phyloP scores from a whole-genome alignment of 2,888 invertebrate species.

The Drosophila rubida region DNA sequence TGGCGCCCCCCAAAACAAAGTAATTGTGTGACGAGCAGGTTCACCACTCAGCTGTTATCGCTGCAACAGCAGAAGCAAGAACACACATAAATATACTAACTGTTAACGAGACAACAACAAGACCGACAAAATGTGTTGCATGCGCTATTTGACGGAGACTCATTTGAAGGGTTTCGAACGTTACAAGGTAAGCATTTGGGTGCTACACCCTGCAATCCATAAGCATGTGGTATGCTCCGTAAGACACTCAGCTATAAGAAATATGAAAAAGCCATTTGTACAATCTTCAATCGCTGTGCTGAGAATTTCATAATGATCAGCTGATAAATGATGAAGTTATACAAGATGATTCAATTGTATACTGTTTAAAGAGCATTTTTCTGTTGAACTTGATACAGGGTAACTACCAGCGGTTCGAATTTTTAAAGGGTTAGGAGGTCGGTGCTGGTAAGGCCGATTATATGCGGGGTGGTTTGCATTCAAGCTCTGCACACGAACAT shows the following conservation, averaged over 20 bases:
- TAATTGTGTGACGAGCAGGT: slow-evolving; percentile 29
- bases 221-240: not conserved
- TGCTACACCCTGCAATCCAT: not conserved
- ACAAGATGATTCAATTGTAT: not conserved
- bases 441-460: slow-evolving; percentile 4
- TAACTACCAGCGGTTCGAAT: not conserved
- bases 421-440: not conserved
- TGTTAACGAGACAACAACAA: slow-evolving; percentile 9
- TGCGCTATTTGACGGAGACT: slow-evolving; percentile 83
- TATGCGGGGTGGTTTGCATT: not conserved
- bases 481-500: not conserved
- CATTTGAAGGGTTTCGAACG: slow-evolving; percentile 85
- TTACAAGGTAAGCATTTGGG: slow-evolving; percentile 83
- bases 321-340: not conserved
- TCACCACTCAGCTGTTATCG: slow-evolving; percentile 51
- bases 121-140: slow-evolving; percentile 79
- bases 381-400: not conserved
- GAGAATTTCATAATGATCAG: not conserved
- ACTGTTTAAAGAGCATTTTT: not conserved
- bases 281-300: not conserved
- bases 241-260: too few species aligned
- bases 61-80: slow-evolving; percentile 26
- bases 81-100: slow-evolving; percentile 13
- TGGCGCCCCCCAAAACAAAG: slow-evolving; percentile 11
- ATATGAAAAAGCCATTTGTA: not conserved